phyloP scores from a whole-genome alignment of 1,140 invertebrate genomes.

The Lucilia cuprina region DNA sequence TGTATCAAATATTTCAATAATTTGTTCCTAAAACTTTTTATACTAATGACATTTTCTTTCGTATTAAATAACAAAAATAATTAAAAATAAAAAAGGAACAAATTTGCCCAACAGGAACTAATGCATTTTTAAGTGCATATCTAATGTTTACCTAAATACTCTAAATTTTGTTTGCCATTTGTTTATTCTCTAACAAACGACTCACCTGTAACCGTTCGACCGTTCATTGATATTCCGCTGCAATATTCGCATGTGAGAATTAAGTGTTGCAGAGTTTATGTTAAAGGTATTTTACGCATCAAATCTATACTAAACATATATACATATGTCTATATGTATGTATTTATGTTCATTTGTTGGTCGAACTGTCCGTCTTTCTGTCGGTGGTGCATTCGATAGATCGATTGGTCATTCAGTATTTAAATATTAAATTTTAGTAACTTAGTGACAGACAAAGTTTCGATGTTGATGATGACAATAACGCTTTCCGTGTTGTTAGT shows the following conservation, averaged over 20 bases:
- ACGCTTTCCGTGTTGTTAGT: constrained; percentile 33
- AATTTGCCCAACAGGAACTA: no score
- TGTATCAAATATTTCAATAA: no score
- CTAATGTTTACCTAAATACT: neutral
- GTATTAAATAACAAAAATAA: no score
- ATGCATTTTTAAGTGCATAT: no score
- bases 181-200: neutral
- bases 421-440: no score
- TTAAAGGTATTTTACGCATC: neutral
- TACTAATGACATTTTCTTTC: no score
- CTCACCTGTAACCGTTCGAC: neutral
- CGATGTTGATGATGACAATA: constrained; percentile 22
- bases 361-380: neutral
- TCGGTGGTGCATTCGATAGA: neutral
- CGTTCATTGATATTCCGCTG: neutral
- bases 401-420: neutral
- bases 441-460: no score
- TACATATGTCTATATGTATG: neutral
- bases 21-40: no score
- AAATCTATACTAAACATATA: neutral
- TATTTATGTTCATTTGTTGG: neutral
- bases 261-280: neutral
- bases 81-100: no score
- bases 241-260: neutral
- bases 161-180: neutral